Conservation (phyloP, 2,113 vertebrate species). For the Manacus vitellinus region DNA sequence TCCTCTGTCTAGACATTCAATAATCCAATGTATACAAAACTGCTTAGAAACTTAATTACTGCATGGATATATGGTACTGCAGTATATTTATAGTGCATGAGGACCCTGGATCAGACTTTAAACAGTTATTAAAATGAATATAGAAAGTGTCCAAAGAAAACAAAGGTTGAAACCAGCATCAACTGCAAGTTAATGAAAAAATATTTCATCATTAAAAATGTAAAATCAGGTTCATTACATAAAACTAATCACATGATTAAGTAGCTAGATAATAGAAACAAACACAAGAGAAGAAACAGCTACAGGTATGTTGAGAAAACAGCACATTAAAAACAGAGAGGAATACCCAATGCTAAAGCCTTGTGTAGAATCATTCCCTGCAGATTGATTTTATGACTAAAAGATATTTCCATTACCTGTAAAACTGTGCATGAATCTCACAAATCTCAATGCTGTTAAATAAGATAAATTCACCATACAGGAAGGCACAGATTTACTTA, state of each 20-base stretch:
- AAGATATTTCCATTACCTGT: not conserved
- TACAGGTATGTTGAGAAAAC: not conserved
- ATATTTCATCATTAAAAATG: not conserved
- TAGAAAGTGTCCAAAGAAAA: not conserved
- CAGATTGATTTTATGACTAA: not conserved
- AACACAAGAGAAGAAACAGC: not conserved
- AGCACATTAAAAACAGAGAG: not conserved
- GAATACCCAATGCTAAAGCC: not conserved
- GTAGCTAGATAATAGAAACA: not conserved
- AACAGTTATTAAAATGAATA: not conserved
- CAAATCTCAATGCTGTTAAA: not conserved
- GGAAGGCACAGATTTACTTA: not conserved
- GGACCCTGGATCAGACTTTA: not conserved
- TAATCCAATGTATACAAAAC: not conserved
- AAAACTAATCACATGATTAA: not conserved
- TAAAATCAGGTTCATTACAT: not conserved
- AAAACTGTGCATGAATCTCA: not conserved
- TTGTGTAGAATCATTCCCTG: not conserved
- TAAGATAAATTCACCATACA: not conserved
- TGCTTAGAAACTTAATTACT: not conserved
- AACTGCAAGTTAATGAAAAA: not conserved
- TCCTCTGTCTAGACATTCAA: not conserved
- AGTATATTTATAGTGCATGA: not conserved
- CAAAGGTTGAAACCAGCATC: not conserved
- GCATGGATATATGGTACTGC: not conserved